A percentile compares a stretch with the other conserved stretches of the same genome.
Conservation (phyloP, 2,888 invertebrate species). For the Theodoxus fluviatilis region DNA sequence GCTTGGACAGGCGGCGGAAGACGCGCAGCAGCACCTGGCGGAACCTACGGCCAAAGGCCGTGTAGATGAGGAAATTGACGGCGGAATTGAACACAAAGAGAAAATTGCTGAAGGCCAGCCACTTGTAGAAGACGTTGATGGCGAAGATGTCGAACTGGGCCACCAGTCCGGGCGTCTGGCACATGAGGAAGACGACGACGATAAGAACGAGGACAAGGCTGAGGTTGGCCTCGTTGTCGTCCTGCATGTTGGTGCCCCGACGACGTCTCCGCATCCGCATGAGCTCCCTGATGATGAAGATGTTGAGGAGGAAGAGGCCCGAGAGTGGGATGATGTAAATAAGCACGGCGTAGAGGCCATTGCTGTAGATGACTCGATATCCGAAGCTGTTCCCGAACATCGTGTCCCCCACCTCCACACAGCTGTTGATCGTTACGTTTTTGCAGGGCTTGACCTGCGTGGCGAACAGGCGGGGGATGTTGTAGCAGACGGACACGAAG, state of each 20-base stretch:
- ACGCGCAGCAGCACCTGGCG: slow-evolving; percentile 49
- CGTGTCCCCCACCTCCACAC: slow-evolving; percentile 42
- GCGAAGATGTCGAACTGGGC: slow-evolving; percentile 53
- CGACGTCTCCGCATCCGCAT: slow-evolving; percentile 54
- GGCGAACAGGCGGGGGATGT: slow-evolving; percentile 55
- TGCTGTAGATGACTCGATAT: slow-evolving; percentile 46
- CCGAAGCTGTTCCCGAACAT: slow-evolving; percentile 41
- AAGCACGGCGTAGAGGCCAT: slow-evolving; percentile 47
- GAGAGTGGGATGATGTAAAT: slow-evolving; percentile 52
- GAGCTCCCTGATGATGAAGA: slow-evolving; percentile 51
- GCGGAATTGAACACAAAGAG: slow-evolving; percentile 59
- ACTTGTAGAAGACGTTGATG: slow-evolving; percentile 43
- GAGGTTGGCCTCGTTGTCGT: slow-evolving; percentile 55
- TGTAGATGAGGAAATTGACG: slow-evolving; percentile 61
- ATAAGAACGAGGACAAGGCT: slow-evolving; percentile 58
- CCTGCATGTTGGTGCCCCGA: slow-evolving; percentile 48
- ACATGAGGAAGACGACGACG: slow-evolving; percentile 60
- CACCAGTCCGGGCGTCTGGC: slow-evolving; percentile 59
- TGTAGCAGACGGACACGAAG: slow-evolving; percentile 47
- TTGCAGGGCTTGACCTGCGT: slow-evolving; percentile 31
- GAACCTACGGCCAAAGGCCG: slow-evolving; percentile 57
- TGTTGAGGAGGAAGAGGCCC: slow-evolving; percentile 48
- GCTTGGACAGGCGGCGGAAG: slow-evolving; percentile 37
- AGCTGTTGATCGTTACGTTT: slow-evolving; percentile 20
- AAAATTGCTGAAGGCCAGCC: slow-evolving; percentile 55